Evolutionary conservation across 2,113 vertebrate species (phyloP).

Genomic region (Thunnus thynnus): DNA sequence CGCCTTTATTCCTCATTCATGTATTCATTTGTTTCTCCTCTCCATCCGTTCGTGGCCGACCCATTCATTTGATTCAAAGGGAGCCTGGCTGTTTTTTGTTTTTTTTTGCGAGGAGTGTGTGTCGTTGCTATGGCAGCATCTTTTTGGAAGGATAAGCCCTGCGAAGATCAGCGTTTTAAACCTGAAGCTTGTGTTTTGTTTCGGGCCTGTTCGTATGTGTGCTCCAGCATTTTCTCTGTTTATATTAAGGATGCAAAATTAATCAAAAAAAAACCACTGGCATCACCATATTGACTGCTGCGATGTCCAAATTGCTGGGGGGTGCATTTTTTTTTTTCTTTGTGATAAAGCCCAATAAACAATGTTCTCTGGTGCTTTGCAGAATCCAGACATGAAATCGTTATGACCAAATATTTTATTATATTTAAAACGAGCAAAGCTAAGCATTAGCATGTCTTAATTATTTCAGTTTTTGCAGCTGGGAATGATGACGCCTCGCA

Average conservation of each 20-base stretch:
- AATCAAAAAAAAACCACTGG: slow-evolving; percentile 6
- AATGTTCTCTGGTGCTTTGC: slow-evolving; percentile 23
- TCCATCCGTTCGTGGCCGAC: slow-evolving; percentile 23
- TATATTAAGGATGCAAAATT: slow-evolving; percentile 7
- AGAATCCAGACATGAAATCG: slow-evolving; percentile 38
- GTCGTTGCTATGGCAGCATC: slow-evolving; percentile 64
- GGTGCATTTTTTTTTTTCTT: slow-evolving; percentile 22
- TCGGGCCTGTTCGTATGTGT: background rate
- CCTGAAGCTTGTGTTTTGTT: background rate
- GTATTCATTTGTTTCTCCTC: slow-evolving; percentile 44
- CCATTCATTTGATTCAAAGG: slow-evolving; percentile 59
- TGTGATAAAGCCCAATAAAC: slow-evolving; percentile 43
- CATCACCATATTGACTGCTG: slow-evolving; percentile 39
- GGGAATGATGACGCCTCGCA: background rate
- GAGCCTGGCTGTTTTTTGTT: background rate
- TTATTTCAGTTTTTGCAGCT: background rate
- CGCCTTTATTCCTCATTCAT: slow-evolving; percentile 38
- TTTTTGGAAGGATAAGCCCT: slow-evolving; percentile 30
- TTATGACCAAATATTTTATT: slow-evolving; percentile 48
- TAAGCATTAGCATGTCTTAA: slow-evolving; percentile 30
- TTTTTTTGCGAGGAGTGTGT: slow-evolving; percentile 32
- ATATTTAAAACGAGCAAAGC: slow-evolving; percentile 25
- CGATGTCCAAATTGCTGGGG: slow-evolving; percentile 37
- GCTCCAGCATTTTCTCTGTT: background rate
- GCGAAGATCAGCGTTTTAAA: slow-evolving; percentile 39